phyloP scores from a whole-genome alignment of 2,797 vertebrate species.

The Sciurus carolinensis region DNA sequence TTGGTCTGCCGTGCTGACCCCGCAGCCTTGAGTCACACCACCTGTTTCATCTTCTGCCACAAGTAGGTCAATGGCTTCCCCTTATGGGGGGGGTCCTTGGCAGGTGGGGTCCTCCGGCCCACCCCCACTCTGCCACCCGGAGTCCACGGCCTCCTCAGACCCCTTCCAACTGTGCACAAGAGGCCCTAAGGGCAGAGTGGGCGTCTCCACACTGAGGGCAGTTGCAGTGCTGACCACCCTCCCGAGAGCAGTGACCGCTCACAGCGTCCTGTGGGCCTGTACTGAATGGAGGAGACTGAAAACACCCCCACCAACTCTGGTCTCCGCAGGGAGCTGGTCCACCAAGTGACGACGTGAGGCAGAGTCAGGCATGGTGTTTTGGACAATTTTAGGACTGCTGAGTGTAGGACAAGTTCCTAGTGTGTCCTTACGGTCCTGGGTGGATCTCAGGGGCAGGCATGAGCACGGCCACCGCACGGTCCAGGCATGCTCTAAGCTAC shows the following conservation, averaged over 20 bases:
- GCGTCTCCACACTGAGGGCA: too few species aligned
- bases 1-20: too few species aligned
- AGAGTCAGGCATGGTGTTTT: background rate
- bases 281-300: background rate
- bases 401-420: background rate
- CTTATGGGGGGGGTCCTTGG: background rate
- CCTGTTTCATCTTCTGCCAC: too few species aligned
- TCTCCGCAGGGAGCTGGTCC: background rate
- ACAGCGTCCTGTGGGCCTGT: too few species aligned
- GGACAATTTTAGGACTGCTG: background rate
- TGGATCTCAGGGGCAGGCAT: too few species aligned
- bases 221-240: too few species aligned
- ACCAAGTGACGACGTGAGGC: background rate
- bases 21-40: background rate
- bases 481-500: too few species aligned
- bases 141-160: background rate
- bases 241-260: too few species aligned
- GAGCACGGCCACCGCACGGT: background rate
- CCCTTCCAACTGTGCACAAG: too few species aligned
- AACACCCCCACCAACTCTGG: too few species aligned
- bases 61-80: background rate
- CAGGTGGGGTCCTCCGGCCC: accelerated
- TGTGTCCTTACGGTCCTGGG: background rate
- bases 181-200: too few species aligned
- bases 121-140: background rate